Evolutionary conservation across 2,888 invertebrate genomes (phyloP), one percentile per base, ranked within the genome.

Genomic region (Temnothorax rugatulus): DNA sequence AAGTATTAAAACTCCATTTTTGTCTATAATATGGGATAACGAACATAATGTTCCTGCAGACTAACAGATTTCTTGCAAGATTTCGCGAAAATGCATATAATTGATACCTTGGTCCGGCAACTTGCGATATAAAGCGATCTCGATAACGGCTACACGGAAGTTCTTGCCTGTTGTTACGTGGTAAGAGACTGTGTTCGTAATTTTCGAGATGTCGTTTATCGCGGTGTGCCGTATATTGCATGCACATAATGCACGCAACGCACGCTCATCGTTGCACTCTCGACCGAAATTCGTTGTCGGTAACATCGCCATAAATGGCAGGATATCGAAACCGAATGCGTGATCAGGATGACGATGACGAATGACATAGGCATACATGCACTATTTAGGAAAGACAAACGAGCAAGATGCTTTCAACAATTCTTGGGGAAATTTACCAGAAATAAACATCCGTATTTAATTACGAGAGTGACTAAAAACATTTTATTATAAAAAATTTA

Each of bases 251-350:
- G 52, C 82, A 74, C 61, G 82, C 74, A 68, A 84, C 21, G 74
- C 84, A 68, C 79, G 63, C 73, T n/a, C 63, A 25, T 71, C 47
- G 73, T 84, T 84, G 83, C 79, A 79, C 29, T 25, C 41, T 50
- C 34, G 50, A 15, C n/a, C 34, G 69, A 79, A 81, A 83, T 34
- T 47, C 64, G 25, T 29, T 25, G 44, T 18, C 47, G 34, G 71
- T 18, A 64, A 71, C 38, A 38, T 38, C n/a, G 38, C 34, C 57
- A 50, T 79, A 71, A 57, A 57, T 44, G 77, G 64, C 63, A 44
- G 79, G 57, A 73, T 64, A 73, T 81, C 66, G 64, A 64, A 73
- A 81, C 41, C 21, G 8, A 47, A 52, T 1, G 57, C 57, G 81
- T 81, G 64, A 81, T n/a, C 59, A 50, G 38, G 1, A 21, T 81